phyloP scores from a whole-genome alignment of 1,140 invertebrate genomes.

The Eciton burchellii region DNA sequence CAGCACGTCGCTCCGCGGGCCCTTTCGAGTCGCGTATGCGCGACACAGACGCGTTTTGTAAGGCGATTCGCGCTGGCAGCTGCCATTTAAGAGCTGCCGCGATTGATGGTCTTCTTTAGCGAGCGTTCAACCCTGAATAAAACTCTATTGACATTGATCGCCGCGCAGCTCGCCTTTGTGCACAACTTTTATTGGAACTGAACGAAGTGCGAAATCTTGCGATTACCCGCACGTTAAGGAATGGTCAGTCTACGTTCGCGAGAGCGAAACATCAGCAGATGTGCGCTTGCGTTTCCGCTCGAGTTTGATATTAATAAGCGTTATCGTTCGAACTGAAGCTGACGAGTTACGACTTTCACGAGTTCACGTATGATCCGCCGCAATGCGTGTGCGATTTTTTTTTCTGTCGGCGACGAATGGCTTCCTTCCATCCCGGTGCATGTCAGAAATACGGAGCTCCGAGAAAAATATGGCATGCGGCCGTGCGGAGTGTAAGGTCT shows the following conservation, averaged over 20 bases:
- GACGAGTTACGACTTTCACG: slow-evolving; percentile 54
- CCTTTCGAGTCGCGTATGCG: slow-evolving; percentile 1
- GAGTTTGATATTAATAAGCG: slow-evolving; percentile 50
- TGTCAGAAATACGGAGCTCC: slow-evolving; percentile 56
- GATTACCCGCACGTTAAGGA: not conserved
- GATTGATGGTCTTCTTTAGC: slow-evolving; percentile 39
- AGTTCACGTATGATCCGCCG: slow-evolving; percentile 36
- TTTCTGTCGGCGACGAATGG: slow-evolving; percentile 25
- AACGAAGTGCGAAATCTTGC: not conserved
- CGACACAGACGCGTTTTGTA: slow-evolving; percentile 49
- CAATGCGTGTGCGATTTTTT: slow-evolving; percentile 43
- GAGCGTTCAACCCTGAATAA: slow-evolving; percentile 11
- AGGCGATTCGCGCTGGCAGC: slow-evolving; percentile 13
- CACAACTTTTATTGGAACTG: not conserved
- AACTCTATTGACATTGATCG: slow-evolving; percentile 17
- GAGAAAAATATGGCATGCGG: slow-evolving; percentile 55
- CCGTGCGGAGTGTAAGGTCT: slow-evolving; percentile 40
- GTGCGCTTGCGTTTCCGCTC: not conserved
- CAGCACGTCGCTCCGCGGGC: slow-evolving; percentile 19
- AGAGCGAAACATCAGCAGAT: not conserved
- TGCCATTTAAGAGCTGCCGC: slow-evolving; percentile 28
- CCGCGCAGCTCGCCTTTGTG: not conserved
- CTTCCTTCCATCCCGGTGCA: slow-evolving; percentile 7
- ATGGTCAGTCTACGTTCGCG: not conserved
- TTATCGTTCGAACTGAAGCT: slow-evolving; percentile 27